Base-by-base conservation (phyloP, 2,888 invertebrate genomes). In the Drosophila pegasa region DNA sequence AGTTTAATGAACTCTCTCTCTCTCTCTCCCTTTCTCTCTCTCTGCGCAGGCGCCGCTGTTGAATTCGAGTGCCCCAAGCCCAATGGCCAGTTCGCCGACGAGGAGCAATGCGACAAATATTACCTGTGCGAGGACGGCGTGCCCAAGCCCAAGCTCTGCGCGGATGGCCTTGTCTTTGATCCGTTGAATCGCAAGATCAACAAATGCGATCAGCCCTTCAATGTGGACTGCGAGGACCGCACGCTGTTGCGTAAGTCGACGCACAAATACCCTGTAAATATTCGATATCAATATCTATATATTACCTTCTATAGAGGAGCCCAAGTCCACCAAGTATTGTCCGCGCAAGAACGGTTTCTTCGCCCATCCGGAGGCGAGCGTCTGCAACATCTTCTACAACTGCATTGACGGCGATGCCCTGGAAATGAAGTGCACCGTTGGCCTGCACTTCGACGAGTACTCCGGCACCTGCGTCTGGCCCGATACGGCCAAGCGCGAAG, bases 121-220 rank as follows among this genome's bases (percentile, higher is more conserved):
- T 97, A 95, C 93, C 94, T 95, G 64, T 97, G 97, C 91, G 91
- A 91, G 0, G 96, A 97, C 74, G 96, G 96, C 6, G 92, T 93
- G 1, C 94, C 96, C 33, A 95, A 93, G 74, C 94, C 95, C 81
- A 96, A 96, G 91, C 92, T 96, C 4, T 98, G 98, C 88, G 96
- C 97, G 6, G 98, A 98, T 91, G 98, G 98, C 67, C 93, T 98
- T 37, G 97, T 98, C 52, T 98, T 97, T 92, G 97, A 98, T 93
- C 96, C 95, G 1, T 93, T 95, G 78, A 97, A 96, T 91, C 95
- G 97, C 87, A 97, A 97, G 93, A 94, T 96, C 91, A 97, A 97
- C 94, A 97, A 97, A 91, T 98, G 98, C 90, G 98, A 98, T 93
- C 97, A 97, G 90, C 96, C 97, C 90, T 97, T 97, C 94, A 97